These are phyloP conservation scores for Heliornis fulica DNA, from an alignment of 2,113 vertebrate species.

Conservation along the genomic window DNA sequence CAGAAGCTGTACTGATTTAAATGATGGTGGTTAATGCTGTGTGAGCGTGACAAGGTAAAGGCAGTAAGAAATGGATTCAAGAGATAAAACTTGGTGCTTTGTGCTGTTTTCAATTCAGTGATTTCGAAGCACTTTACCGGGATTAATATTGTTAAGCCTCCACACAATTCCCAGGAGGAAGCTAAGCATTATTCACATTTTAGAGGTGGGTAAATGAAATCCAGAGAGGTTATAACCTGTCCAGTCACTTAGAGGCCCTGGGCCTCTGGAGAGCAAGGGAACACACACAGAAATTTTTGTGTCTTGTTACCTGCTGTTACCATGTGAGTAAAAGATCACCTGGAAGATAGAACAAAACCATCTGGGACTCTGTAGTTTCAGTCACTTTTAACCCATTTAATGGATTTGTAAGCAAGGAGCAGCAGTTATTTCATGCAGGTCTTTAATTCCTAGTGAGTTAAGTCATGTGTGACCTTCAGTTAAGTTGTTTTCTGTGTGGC, in stretches of 20 bases:
- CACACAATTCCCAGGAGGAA: slow-evolving; percentile 22
- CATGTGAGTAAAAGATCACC: slow-evolving; percentile 22
- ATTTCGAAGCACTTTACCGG: slow-evolving; percentile 36
- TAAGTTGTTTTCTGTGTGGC: neutral
- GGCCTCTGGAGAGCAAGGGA: neutral
- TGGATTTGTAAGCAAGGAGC: slow-evolving; percentile 29
- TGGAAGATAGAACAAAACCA: neutral
- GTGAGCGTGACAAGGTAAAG: neutral
- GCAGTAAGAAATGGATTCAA: neutral
- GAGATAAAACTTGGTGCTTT: slow-evolving; percentile 14
- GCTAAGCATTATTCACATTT: slow-evolving; percentile 39
- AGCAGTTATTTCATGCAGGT: slow-evolving; percentile 18
- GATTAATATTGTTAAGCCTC: slow-evolving; percentile 54
- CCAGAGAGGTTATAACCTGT: slow-evolving; percentile 43
- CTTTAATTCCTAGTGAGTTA: slow-evolving; percentile 21
- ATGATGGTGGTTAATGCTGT: neutral
- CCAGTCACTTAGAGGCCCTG: slow-evolving; percentile 3
- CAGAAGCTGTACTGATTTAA: neutral
- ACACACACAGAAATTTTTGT: neutral
- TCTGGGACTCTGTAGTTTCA: neutral
- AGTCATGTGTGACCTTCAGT: neutral
- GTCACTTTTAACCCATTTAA: slow-evolving; percentile 49
- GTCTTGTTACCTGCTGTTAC: slow-evolving; percentile 53
- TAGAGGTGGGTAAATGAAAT: slow-evolving; percentile 51
- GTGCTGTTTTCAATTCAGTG: slow-evolving; percentile 29